Conservation (phyloP, 2,797 vertebrate species). For the Liasis olivaceus region DNA sequence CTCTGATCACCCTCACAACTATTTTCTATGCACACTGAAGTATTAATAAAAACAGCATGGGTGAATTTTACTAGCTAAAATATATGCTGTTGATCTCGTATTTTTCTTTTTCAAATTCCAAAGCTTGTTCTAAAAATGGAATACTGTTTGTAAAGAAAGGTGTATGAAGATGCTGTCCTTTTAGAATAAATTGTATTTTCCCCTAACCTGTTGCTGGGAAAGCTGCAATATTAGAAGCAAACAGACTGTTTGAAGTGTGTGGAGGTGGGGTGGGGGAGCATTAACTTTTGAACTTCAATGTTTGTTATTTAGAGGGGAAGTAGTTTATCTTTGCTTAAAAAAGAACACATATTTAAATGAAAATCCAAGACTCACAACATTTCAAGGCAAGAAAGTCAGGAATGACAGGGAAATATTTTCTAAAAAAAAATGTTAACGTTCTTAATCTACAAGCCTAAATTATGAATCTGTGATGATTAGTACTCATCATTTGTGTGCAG, state of each 20-base stretch:
- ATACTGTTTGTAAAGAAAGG: constrained; percentile 43
- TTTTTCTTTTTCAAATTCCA: constrained; percentile 39
- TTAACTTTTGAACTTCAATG: neutral
- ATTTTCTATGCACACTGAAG: constrained; percentile 4
- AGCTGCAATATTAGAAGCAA: neutral
- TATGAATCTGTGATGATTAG: neutral
- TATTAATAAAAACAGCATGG: constrained; percentile 35
- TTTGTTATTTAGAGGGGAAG: neutral
- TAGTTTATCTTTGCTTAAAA: neutral
- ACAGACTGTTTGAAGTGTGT: too few species aligned
- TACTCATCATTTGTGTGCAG: neutral
- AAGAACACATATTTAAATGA: neutral
- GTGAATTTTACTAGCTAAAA: constrained; percentile 23
- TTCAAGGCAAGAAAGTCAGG: neutral
- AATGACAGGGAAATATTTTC: neutral
- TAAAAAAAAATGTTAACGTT: neutral
- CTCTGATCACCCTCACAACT: accelerated
- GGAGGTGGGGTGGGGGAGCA: neutral
- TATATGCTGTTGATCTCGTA: constrained; percentile 21
- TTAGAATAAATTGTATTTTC: constrained; percentile 10
- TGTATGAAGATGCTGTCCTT: constrained; percentile 22
- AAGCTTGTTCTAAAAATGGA: neutral
- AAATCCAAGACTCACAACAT: neutral
- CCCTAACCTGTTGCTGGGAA: constrained; percentile 7
- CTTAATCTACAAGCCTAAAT: neutral